Percentiles rank a stretch among this genome's conserved stretches.
These are phyloP conservation scores for Labrus mixtus DNA, from an alignment of 2,113 vertebrate genomes.

Conservation along the genomic window DNA sequence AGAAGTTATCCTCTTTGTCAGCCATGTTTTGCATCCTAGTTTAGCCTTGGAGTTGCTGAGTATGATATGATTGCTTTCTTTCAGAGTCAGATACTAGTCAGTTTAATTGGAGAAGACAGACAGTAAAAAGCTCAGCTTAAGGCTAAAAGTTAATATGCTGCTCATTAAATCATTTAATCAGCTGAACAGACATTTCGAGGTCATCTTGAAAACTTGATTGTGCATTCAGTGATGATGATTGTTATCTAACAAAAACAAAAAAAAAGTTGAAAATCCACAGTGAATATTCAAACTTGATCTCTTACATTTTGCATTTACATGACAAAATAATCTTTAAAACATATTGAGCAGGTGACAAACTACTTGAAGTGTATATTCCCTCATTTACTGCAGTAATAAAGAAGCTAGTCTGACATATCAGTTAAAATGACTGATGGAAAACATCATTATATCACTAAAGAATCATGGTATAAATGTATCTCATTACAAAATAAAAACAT, in stretches of 20 bases:
- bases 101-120: slow-evolving; percentile 9
- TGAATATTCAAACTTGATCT: too few relatives aligned
- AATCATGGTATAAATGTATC: slow-evolving; percentile 13
- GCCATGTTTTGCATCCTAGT: neutral
- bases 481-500: neutral
- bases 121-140: neutral
- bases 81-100: slow-evolving; percentile 7
- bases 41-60: neutral
- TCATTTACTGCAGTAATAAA: neutral
- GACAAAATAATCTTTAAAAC: neutral
- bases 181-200: too few relatives aligned
- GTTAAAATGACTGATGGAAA: neutral
- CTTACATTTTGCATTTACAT: too few relatives aligned
- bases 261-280: too few relatives aligned
- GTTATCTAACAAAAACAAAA: too few relatives aligned
- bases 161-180: too few relatives aligned
- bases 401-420: neutral
- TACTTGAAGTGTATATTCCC: neutral
- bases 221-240: too few relatives aligned
- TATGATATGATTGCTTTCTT: slow-evolving; percentile 16
- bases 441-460: neutral
- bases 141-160: neutral
- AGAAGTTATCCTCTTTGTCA: neutral
- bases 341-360: neutral
- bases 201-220: too few relatives aligned